A percentile compares a stretch with the other conserved stretches of the same genome.
Evolutionary conservation across 1,140 invertebrate genomes (phyloP).

Genomic region (Gerris buenoi): DNA sequence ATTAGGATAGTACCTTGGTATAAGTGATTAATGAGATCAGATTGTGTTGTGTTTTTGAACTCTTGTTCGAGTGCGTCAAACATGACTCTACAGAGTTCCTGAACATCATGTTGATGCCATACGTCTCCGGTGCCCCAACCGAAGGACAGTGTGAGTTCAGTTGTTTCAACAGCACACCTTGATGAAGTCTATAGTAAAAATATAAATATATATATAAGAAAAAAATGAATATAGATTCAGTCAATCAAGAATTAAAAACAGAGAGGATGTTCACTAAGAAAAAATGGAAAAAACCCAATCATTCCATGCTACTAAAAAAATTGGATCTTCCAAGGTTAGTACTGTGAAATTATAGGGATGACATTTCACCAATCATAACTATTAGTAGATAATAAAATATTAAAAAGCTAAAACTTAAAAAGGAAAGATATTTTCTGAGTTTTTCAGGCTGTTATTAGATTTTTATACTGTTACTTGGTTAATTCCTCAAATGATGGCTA

Average conservation of each 20-base stretch:
- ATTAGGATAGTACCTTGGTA: slow-evolving; percentile 51
- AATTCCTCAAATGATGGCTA: too few species aligned
- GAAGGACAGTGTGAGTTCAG: slow-evolving; percentile 74
- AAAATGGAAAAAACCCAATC: too few species aligned
- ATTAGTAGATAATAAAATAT: too few species aligned
- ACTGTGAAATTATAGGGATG: too few species aligned
- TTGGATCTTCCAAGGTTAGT: too few species aligned
- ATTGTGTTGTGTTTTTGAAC: slow-evolving; percentile 70
- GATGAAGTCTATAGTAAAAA: slow-evolving; percentile 43
- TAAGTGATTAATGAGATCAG: slow-evolving; percentile 63
- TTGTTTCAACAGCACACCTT: slow-evolving; percentile 65
- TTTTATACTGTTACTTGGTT: too few species aligned
- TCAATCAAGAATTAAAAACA: background rate
- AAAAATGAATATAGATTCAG: slow-evolving; percentile 2
- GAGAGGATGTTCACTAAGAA: too few species aligned
- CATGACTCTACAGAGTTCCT: slow-evolving; percentile 81
- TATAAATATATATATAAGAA: background rate
- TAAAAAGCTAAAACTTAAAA: too few species aligned
- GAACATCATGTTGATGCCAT: slow-evolving; percentile 87
- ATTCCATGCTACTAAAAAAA: too few species aligned
- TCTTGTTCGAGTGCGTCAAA: slow-evolving; percentile 79
- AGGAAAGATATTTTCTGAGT: too few species aligned
- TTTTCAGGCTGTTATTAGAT: too few species aligned
- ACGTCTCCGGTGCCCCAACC: slow-evolving; percentile 82
- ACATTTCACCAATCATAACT: too few species aligned